Evolutionary conservation across 2,888 invertebrate genomes (phyloP), one percentile per base, ranked within the genome.

Genomic region (Prosapia bicincta): DNA sequence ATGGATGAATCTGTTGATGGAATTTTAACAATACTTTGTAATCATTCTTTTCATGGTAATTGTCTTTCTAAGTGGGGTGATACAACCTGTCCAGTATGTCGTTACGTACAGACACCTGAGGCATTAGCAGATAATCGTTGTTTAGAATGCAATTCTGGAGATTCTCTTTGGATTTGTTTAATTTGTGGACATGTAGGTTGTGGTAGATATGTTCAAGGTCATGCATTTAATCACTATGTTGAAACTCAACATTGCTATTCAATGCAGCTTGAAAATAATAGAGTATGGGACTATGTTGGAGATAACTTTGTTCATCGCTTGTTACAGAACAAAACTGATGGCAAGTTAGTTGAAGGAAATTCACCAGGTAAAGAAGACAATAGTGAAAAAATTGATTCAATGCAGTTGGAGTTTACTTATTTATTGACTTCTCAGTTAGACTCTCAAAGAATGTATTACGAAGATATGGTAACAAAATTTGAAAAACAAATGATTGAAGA

Each of bases 221-320:
- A 99, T 86, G 99, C 99, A 0, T 96, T 96, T 81, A 85, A 87
- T 88, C 99, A 99, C 85, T 99, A 96, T 86, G 88, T 94, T 75
- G 94, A 95, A 75, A 98, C 99, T 0, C 95, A 97, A 81, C 99
- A 99, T 85, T 98, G 98, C 23, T 99, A 97, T 83, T 96, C 98
- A 5, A 90, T 99, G 88, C 98, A 99, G 84, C 86, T 99, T 76
- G 98, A 98, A 0, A 97, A 96, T 67, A 97, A 98, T 83, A 88
- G 97, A 71, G 99, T 99, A 0, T 99, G 99, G 99, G 99, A 99
- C 84, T 99, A 99, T 84, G 98, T 98, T 72, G 98, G 98, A 81
- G 97, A 98, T 85, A 97, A 96, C 85, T 98, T 96, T 86, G 97
- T 97, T 9, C 98, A 98, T 86, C 91, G 99, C 15, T 87, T 99